phyloP scores from a whole-genome alignment of 1,140 invertebrate species.

The Papilio aristodemus region DNA sequence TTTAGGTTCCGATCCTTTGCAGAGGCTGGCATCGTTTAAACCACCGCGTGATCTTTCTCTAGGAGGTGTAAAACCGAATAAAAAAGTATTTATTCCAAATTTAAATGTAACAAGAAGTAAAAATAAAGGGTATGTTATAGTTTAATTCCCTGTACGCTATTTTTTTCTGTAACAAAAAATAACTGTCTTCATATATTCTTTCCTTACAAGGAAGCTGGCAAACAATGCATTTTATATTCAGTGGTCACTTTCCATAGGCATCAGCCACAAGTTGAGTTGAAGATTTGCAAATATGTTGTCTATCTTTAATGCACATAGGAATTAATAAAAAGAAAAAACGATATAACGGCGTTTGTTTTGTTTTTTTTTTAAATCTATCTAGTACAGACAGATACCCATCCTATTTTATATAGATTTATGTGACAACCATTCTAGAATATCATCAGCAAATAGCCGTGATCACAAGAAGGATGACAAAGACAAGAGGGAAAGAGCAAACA shows the following conservation, averaged over 20 bases:
- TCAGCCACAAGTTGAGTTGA: no score
- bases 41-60: conserved; percentile 80
- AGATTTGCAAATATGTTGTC: no score
- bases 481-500: background rate
- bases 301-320: no score
- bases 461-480: conserved; percentile 5
- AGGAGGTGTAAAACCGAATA: conserved; percentile 71
- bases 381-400: no score
- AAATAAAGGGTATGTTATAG: conserved; percentile 66
- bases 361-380: no score
- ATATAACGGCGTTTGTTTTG: no score
- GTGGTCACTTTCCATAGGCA: no score
- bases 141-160: background rate
- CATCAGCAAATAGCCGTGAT: background rate
- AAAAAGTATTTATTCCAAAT: conserved; percentile 77
- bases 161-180: conserved; percentile 4
- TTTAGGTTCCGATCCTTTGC: conserved; percentile 53
- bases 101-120: conserved; percentile 76
- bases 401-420: background rate
- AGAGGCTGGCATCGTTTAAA: conserved; percentile 75
- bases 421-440: background rate
- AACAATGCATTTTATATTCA: no score
- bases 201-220: no score
- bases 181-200: background rate
- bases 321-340: no score